A percentile compares a stretch with the other conserved stretches of the same genome.
Evolutionary conservation across 37 sponge, comb jelly and placozoan genomes (phyloP).

Genomic region (Chondrosia reniformis): DNA sequence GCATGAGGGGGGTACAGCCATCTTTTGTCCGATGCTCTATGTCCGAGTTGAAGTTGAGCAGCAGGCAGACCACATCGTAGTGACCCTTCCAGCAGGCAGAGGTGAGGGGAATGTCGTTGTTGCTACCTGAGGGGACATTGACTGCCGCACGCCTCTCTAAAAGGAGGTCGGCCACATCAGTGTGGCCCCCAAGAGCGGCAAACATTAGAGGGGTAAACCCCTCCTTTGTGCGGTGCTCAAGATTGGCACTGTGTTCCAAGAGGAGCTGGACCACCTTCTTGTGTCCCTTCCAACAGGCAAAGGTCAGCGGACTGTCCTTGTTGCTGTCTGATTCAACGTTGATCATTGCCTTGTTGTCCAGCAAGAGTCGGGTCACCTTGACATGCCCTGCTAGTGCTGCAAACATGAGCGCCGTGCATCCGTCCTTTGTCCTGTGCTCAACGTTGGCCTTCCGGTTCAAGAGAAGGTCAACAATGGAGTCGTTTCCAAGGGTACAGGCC

Average conservation of each 20-base stretch:
- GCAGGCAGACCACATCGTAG: slow-evolving; percentile 70
- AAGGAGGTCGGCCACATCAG: slow-evolving; percentile 52
- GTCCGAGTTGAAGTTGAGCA: slow-evolving; percentile 71
- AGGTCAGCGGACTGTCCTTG: slow-evolving; percentile 97
- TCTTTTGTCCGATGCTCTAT: slow-evolving; percentile 96
- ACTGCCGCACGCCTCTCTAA: slow-evolving; percentile 41
- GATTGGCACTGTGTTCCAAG: slow-evolving; percentile 76
- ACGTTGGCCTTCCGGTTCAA: slow-evolving; percentile 79
- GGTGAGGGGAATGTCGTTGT: slow-evolving; percentile 97
- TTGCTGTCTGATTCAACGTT: slow-evolving; percentile 96
- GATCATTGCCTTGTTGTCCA: slow-evolving; percentile 80
- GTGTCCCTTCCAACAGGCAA: slow-evolving; percentile 99
- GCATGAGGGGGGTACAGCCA: slow-evolving; percentile 98
- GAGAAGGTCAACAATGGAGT: slow-evolving; percentile 81
- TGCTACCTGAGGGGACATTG: slow-evolving; percentile 90
- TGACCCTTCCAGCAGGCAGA: slow-evolving; percentile 98
- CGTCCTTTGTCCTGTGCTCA: slow-evolving; percentile 97
- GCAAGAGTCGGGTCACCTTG: slow-evolving; percentile 77
- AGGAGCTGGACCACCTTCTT: slow-evolving; percentile 91
- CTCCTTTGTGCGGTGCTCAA: slow-evolving; percentile 98
- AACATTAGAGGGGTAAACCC: slow-evolving; percentile 98
- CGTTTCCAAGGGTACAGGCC: slow-evolving; percentile 99
- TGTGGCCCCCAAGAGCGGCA: slow-evolving; percentile 97
- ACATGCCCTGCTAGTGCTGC: slow-evolving; percentile 94
- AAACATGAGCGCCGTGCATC: slow-evolving; percentile 99